A percentile compares a stretch with the other conserved stretches of the same genome.
phyloP scores from a whole-genome alignment of 2,113 vertebrate species.

The Peromyscus maniculatus region DNA sequence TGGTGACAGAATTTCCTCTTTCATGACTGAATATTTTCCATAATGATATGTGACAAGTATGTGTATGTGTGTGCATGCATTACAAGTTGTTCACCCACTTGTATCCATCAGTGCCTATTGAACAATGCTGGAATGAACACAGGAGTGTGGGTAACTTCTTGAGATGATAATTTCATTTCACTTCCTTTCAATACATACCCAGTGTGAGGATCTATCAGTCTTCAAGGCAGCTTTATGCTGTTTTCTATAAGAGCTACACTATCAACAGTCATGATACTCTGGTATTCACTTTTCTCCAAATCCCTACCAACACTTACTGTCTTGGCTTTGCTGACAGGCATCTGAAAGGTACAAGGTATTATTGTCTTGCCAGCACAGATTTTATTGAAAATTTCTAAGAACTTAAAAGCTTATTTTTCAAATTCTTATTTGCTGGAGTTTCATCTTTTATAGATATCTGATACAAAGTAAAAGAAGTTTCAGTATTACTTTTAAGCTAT shows the following conservation, averaged over 20 bases:
- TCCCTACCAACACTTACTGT: not conserved
- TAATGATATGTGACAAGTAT: not conserved
- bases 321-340: not conserved
- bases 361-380: not conserved
- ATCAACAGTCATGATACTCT: not conserved
- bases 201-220: not conserved
- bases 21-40: not conserved
- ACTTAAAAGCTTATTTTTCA: slow-evolving; percentile 52
- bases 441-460: not conserved
- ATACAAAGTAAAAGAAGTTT: slow-evolving; percentile 13
- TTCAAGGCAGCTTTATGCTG: not conserved
- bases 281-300: not conserved
- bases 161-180: not conserved
- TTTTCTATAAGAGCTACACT: not conserved
- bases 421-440: not conserved
- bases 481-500: slow-evolving; percentile 10
- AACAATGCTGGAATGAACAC: not conserved
- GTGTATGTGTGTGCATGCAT: not conserved
- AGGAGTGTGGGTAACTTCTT: not conserved
- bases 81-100: not conserved
- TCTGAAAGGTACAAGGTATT: not conserved
- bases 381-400: not conserved
- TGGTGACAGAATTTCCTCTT: not conserved
- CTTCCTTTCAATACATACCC: not conserved
- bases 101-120: not conserved